Evolutionary conservation across 2,888 invertebrate species (phyloP), one percentile per base, ranked within the genome.

Genomic region (Coelogynopora nodosa): DNA sequence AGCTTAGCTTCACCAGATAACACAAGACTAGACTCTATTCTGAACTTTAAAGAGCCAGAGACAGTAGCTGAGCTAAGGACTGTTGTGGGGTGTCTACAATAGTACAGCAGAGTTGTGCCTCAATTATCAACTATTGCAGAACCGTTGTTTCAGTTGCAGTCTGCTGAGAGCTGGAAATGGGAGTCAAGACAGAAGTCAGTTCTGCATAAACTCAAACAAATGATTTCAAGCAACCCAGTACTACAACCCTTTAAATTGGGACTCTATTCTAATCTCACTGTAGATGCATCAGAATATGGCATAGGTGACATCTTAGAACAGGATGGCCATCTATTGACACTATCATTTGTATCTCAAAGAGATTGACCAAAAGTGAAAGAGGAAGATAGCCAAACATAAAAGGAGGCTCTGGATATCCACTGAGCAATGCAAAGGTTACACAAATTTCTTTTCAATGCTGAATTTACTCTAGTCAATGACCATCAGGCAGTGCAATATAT

Each of bases 281-380:
- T 74, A 13, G 74, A 74, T 74, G 18, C 74, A n/a, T 74, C 74
- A 74, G 74, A 74, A 74, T 74, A 74, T 74, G 74, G 23, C 27
- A 26, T 74, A 74, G 18, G 74, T 74, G 74, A 26, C 74, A 74
- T 74, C 74, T 74, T 74, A 74, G 10, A 74, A 74, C 74, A 74
- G 74, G 74, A 74, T 26, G 74, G 74, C 74, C 74, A 74, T 74
- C 74, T n/a, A n/a, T n/a, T n/a, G n/a, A n/a, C n/a, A n/a, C 74
- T 74, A 74, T 74, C 74, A 74, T 74, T 13, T 74, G 74, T 74
- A 23, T 74, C 5, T 23, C 74, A 10, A 74, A 5, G 23, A 74
- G 74, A 74, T 74, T 74, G 2, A 74, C 74, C 23, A 74, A 23
- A 74, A 74, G 74, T 74, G 74, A 74, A 74, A 23, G 23, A 74